A percentile compares a stretch with the other conserved stretches of the same genome.
Conservation (phyloP, 2,797 vertebrate species). For the Pyrocephalus nanus region DNA sequence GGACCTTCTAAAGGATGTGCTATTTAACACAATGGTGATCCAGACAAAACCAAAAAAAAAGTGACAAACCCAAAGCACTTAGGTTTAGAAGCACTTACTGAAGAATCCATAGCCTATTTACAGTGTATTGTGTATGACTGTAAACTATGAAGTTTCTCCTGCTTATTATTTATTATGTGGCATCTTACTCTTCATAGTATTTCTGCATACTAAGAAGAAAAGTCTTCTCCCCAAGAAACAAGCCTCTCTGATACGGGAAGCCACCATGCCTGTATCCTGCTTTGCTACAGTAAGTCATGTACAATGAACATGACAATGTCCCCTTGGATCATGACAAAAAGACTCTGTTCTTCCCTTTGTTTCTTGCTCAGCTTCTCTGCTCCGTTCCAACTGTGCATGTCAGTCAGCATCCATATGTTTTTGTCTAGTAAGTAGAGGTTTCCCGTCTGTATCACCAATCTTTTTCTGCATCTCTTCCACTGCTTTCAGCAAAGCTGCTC, state of each 20-base stretch:
- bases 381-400: not conserved
- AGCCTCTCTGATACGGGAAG: not conserved
- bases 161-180: not conserved
- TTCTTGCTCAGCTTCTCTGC: not conserved
- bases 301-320: not conserved
- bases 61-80: slow-evolving; percentile 46
- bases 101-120: slow-evolving; percentile 20
- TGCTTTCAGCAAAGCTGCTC: slow-evolving; percentile 78
- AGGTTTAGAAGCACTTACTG: slow-evolving; percentile 49
- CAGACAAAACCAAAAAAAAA: not conserved
- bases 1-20: not conserved
- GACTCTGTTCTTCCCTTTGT: slow-evolving; percentile 31
- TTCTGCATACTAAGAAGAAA: not conserved
- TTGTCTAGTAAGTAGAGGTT: not conserved
- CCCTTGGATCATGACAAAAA: not conserved
- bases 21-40: not conserved
- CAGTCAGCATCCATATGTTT: slow-evolving; percentile 42
- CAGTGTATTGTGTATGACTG: not conserved
- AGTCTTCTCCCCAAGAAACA: slow-evolving; percentile 42
- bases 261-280: not conserved
- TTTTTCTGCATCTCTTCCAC: slow-evolving; percentile 76
- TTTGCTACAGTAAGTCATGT: slow-evolving; percentile 39
- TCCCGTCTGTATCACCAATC: not conserved
- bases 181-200: not conserved
- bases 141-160: not conserved